Conservation (phyloP, 2,888 invertebrate species). For the Cordylochernes scorpioides region DNA sequence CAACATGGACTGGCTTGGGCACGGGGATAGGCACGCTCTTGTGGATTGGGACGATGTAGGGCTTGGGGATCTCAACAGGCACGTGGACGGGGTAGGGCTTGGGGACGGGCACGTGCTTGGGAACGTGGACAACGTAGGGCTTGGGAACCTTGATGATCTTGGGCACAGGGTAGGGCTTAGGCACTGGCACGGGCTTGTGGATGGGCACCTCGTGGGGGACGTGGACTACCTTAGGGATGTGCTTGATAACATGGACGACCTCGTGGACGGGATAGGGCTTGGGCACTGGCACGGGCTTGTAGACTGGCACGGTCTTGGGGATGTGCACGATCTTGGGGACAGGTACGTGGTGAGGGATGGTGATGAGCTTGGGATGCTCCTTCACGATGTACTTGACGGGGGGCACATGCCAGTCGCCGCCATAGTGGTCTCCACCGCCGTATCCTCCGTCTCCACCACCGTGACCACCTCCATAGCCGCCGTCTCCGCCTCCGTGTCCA, state of each 20-base stretch:
- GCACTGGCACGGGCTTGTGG: slow-evolving; percentile 10
- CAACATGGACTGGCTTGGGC: slow-evolving; percentile 11
- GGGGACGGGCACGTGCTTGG: slow-evolving; percentile 11
- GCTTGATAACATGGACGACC: slow-evolving; percentile 5
- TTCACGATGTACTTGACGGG: slow-evolving; percentile 11
- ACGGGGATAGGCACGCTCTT: slow-evolving; percentile 11
- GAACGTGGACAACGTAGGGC: slow-evolving; percentile 11
- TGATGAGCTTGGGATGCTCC: slow-evolving; percentile 10
- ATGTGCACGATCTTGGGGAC: slow-evolving; percentile 9
- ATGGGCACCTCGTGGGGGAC: slow-evolving; percentile 9
- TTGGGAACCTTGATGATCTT: slow-evolving; percentile 11
- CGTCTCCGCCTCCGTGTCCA: background rate
- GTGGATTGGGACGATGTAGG: slow-evolving; percentile 11
- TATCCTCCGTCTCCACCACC: too few relatives aligned
- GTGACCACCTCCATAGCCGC: background rate
- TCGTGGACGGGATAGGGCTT: slow-evolving; percentile 11
- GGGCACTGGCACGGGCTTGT: slow-evolving; percentile 8
- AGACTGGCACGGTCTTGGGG: slow-evolving; percentile 7
- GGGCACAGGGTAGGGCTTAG: slow-evolving; percentile 11
- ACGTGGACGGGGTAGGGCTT: slow-evolving; percentile 12
- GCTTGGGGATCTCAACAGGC: slow-evolving; percentile 12
- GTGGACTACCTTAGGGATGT: slow-evolving; percentile 9
- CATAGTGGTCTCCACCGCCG: slow-evolving; percentile 1
- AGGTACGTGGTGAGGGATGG: slow-evolving; percentile 10
- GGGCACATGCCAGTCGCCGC: slow-evolving; percentile 8